A percentile compares a stretch with the other conserved stretches of the same genome.
phyloP scores from a whole-genome alignment of 2,113 vertebrate species.

The Sylvietta virens region DNA sequence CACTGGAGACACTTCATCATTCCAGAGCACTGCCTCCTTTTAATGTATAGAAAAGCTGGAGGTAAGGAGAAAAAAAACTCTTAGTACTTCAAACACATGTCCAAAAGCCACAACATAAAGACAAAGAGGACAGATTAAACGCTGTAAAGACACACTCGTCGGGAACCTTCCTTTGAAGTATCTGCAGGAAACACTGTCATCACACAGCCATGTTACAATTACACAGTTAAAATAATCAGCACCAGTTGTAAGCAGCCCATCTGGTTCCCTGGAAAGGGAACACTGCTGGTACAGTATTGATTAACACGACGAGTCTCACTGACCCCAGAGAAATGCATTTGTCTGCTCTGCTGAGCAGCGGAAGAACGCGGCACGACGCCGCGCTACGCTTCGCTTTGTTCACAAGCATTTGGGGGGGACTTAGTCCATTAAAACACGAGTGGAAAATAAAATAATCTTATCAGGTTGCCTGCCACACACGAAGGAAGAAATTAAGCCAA shows the following conservation, averaged over 20 bases:
- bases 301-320: slow-evolving; percentile 8
- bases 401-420: neutral
- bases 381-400: neutral
- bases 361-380: neutral
- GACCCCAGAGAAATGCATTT: slow-evolving; percentile 30
- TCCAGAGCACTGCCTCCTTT: neutral
- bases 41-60: neutral
- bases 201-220: slow-evolving; percentile 60
- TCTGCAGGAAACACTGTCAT: slow-evolving; percentile 59
- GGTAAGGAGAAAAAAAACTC: neutral
- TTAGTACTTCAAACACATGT: slow-evolving; percentile 14
- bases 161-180: slow-evolving; percentile 43
- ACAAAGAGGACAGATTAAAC: slow-evolving; percentile 27
- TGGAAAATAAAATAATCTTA: neutral
- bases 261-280: slow-evolving; percentile 44
- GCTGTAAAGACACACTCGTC: neutral
- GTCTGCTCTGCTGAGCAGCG: slow-evolving; percentile 10
- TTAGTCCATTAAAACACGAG: neutral
- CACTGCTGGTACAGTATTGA: slow-evolving; percentile 30
- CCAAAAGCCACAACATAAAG: slow-evolving; percentile 45
- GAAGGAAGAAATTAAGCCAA: neutral
- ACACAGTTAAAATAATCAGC: slow-evolving; percentile 48
- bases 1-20: neutral
- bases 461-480: neutral
- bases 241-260: slow-evolving; percentile 43